A percentile compares a stretch with the other conserved stretches of the same genome.
Evolutionary conservation across 2,797 vertebrate genomes (phyloP).

Genomic region (Mus minutoides): DNA sequence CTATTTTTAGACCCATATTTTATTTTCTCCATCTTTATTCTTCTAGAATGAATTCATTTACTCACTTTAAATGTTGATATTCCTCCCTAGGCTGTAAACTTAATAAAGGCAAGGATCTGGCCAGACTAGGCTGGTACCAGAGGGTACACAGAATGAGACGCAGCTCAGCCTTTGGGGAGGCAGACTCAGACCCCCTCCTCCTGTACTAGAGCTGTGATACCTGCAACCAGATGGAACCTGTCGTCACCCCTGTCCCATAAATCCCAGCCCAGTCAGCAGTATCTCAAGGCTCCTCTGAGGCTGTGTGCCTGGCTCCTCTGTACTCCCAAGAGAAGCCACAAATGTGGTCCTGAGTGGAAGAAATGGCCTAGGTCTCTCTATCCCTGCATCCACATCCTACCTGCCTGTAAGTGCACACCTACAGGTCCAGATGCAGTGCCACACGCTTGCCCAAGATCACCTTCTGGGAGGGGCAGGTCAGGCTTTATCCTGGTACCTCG

Average conservation of each 20-base stretch:
- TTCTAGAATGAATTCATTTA: neutral
- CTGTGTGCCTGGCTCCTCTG: neutral
- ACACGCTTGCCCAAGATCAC: neutral
- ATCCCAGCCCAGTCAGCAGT: neutral
- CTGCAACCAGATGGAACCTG: neutral
- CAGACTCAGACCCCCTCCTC: neutral
- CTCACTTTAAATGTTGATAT: neutral
- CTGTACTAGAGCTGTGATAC: no score
- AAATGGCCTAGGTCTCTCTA: neutral
- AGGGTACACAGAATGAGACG: rapidly evolving
- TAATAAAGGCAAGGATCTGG: neutral
- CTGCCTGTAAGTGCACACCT: neutral
- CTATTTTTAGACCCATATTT: neutral
- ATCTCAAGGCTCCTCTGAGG: neutral
- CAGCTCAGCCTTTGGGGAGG: neutral
- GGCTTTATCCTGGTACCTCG: neutral
- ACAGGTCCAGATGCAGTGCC: neutral
- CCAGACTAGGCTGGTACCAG: neutral
- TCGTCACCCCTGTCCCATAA: neutral
- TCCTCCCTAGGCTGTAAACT: neutral
- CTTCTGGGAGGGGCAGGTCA: neutral
- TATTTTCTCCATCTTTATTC: neutral
- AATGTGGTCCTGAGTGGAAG: neutral
- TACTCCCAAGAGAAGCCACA: neutral
- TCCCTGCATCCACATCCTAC: neutral